These are phyloP conservation scores for Pteronotus mesoamericanus DNA, from an alignment of 2,797 vertebrate genomes.

Conservation along the genomic window DNA sequence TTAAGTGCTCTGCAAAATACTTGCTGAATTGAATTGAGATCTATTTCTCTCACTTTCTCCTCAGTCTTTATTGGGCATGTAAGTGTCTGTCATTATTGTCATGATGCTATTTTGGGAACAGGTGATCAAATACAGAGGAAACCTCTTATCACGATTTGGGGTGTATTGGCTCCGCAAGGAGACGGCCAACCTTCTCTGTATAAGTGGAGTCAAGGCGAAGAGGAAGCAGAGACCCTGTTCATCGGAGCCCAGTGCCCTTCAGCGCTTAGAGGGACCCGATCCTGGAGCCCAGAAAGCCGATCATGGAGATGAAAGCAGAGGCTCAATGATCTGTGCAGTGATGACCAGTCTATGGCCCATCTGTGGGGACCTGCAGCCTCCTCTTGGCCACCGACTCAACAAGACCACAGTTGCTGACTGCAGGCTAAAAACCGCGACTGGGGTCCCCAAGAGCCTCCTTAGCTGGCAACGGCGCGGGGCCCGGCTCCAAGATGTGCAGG, in stretches of 20 bases:
- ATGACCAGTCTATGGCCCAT: neutral
- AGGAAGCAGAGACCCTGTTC: neutral
- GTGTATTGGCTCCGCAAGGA: neutral
- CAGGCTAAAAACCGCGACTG: neutral
- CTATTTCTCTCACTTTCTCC: neutral
- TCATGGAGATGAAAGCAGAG: neutral
- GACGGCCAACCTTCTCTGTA: neutral
- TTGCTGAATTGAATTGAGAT: neutral
- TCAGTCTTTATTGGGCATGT: neutral
- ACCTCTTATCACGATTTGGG: neutral
- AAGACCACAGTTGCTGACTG: neutral
- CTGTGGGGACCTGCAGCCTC: neutral
- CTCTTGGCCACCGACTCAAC: neutral
- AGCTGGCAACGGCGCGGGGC: rapidly evolving
- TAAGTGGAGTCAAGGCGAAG: neutral
- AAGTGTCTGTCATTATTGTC: neutral
- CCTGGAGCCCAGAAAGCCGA: neutral
- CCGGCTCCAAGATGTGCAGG: neutral
- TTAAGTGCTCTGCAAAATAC: neutral
- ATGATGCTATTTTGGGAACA: neutral
- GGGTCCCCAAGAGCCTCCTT: neutral
- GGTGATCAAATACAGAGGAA: neutral
- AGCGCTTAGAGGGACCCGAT: neutral
- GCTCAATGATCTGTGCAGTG: neutral
- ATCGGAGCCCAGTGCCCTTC: neutral